These are phyloP conservation scores for Chloropsis hardwickii DNA, from an alignment of 2,113 vertebrate genomes.

Conservation along the genomic window DNA sequence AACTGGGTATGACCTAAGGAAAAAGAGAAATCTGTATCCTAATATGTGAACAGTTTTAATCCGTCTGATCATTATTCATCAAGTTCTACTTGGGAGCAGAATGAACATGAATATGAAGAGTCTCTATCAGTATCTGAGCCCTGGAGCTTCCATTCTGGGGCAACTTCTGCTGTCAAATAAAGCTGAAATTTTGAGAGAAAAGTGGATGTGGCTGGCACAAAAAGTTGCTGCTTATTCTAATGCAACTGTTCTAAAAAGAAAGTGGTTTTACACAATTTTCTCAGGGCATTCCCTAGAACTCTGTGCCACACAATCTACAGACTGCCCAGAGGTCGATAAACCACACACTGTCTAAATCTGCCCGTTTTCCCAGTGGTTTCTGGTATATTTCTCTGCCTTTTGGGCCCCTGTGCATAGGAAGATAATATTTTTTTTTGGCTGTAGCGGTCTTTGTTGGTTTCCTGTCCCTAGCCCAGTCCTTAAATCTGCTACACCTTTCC, in stretches of 20 bases:
- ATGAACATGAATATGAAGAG: not conserved
- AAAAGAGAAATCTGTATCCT: not conserved
- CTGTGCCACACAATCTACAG: not conserved
- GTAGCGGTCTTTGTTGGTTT: not conserved
- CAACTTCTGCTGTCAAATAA: fast-evolving
- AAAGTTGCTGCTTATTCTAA: not conserved
- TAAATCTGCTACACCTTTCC: not conserved
- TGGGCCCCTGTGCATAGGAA: not conserved
- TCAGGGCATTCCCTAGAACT: not conserved
- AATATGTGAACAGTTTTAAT: not conserved
- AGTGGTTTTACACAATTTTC: not conserved
- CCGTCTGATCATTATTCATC: not conserved
- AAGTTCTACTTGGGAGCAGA: not conserved
- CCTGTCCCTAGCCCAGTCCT: not conserved
- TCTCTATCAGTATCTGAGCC: not conserved
- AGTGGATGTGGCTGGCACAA: not conserved
- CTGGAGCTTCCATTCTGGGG: not conserved
- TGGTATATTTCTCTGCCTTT: not conserved
- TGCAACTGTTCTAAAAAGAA: not conserved
- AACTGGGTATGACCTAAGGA: not conserved
- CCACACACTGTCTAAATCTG: not conserved
- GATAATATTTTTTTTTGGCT: not conserved
- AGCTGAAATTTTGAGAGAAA: not conserved
- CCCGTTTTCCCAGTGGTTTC: not conserved
- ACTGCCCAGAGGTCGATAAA: not conserved